Base-by-base conservation (phyloP, 2,113 vertebrate species). In the Lamprologus sp. region DNA sequence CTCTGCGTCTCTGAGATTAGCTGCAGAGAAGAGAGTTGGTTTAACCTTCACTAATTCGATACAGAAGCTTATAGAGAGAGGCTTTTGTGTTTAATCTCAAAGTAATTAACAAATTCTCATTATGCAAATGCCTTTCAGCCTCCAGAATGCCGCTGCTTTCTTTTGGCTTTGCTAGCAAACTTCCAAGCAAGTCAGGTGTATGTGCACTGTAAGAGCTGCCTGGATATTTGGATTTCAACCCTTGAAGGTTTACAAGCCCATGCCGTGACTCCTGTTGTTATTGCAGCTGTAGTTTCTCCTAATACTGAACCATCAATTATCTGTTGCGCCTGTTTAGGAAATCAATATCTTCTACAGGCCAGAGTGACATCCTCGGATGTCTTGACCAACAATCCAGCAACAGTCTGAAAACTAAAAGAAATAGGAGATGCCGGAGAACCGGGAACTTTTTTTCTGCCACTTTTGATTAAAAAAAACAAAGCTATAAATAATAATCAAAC, bases 101-200 rank as follows among this genome's bases (percentile, higher is more conserved):
- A 87, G 90, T 87, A 92, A 93, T 94, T 92, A 92, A 92, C 79
- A 84, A 83, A 91, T 84, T 90, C 80, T 77, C 86, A 88, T 89
- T 90, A 83, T 84, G 84, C 68, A 79, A 84, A 87, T 86, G 79
- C 79, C 1, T 45, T 65, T 60, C 84, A 65, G 88, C 19, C 83
- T 45, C 81, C 88, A 82, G 58, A 35, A 77, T 49, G 5, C 80
- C 40, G 37, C 86, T 85, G 89, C 63, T 87, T 89, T 86, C 49
- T 51, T 83, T 91, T 55, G 37, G 45, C 28, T 21, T 83, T 7
- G 2, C 21, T 26, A 14, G 21, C 47, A 83, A 85, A 81, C 35
- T 19, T 13, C 37, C 58, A 7, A n/a, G 23, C 63, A 77, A 26
- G 21, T 84, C 77, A 84, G 75, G 79, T 86, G 47, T 14, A 31